Base-by-base conservation (phyloP, 2,888 invertebrate genomes). In the Eulithis prunata region DNA sequence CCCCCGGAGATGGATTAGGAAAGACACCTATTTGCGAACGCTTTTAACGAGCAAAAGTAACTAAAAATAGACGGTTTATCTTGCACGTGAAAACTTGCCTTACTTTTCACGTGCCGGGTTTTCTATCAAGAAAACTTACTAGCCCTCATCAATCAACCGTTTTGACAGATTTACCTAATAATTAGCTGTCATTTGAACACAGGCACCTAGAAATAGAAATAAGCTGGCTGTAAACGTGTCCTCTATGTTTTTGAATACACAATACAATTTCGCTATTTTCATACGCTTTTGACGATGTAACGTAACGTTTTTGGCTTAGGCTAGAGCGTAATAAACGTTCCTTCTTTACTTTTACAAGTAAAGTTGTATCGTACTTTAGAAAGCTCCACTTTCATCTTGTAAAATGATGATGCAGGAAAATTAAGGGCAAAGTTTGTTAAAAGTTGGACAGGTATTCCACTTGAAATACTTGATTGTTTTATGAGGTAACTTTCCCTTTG, bases 1-100 rank as follows among this genome's bases (percentile, higher is more conserved):
- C 80, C 75, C 74, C 72, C 72, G 57, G 73, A 78, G 82, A 80
- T 80, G 80, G 80, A 85, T 86, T 79, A 79, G 77, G 76, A 79
- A 81, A 79, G 84, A 84, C 81, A 82, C 79, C 78, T 81, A 78
- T 78, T 76, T 72, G 60, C 72, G 68, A 76, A 72, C 71, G 66
- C 69, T 77, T 81, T 77, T 83, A 82, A 83, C 84, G 79, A 82
- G 49, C 60, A 52, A 8, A 51, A 21, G 21, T 21, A 21, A 49
- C 62, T 66, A 64, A 62, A 66, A 8, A 79, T 75, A 67, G 67
- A 63, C 57, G 64, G 77, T 77, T 77, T 77, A 75, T 62, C 70
- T 63, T 70, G 64, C 68, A 70, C 68, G 64, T 70, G 67, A 12
- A 60, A 43, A 13, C 56, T 51, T 55, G 8, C 12, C 43, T 21